These are phyloP conservation scores for Lithophane semibrunnea DNA, from an alignment of 2,888 invertebrate genomes.

Conservation along the genomic window DNA sequence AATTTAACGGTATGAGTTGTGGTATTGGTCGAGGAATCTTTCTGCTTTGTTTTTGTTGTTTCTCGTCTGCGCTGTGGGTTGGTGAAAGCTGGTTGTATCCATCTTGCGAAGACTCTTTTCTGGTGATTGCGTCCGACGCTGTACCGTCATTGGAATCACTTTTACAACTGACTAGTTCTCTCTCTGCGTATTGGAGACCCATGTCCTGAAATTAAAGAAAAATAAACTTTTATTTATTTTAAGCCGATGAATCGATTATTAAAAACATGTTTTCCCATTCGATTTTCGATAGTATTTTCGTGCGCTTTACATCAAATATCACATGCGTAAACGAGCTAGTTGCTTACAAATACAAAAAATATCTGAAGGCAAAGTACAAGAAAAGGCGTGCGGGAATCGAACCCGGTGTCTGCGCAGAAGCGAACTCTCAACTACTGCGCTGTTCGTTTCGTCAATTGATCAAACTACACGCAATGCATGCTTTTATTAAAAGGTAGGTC, in stretches of 20 bases:
- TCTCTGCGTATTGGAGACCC: conserved; percentile 83
- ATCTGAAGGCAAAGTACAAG: neutral
- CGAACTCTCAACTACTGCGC: neutral
- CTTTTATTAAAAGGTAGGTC: neutral
- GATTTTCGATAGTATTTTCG: neutral
- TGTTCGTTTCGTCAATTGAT: neutral
- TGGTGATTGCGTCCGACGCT: conserved; percentile 71
- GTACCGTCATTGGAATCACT: conserved; percentile 86
- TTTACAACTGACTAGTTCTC: conserved; percentile 83
- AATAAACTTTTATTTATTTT: neutral
- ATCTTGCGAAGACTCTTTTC: conserved; percentile 75
- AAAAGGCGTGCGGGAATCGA: conserved; percentile 22
- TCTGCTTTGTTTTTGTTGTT: conserved; percentile 78
- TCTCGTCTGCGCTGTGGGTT: conserved; percentile 76
- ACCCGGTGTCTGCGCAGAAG: conserved; percentile 11
- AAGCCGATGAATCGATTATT: neutral
- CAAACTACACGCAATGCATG: neutral
- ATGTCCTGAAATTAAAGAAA: conserved; percentile 84
- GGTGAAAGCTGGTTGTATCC: conserved; percentile 73
- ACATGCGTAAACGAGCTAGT: conserved; percentile 18
- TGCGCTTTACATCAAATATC: neutral
- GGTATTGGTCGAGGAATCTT: conserved; percentile 92
- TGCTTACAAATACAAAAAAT: conserved; percentile 14
- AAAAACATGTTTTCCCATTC: neutral
- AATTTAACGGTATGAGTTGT: conserved; percentile 93